Base-by-base conservation (phyloP, 1,140 invertebrate species). In the Lutraria rhynchaena region DNA sequence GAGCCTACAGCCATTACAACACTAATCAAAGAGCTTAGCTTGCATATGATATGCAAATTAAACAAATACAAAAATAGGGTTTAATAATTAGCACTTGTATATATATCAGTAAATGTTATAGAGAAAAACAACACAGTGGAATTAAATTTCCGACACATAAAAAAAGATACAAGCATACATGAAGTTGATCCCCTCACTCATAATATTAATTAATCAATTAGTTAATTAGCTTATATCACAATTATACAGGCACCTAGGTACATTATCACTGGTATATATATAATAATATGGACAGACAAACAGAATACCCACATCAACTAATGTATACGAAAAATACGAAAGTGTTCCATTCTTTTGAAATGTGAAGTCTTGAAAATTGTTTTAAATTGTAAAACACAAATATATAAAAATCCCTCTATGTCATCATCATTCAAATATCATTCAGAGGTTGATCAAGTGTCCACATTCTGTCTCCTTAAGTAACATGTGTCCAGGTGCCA, bases 161-260 rank as follows among this genome's bases (percentile, higher is more conserved):
- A 55, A 55, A 55, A 24, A 7, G 7, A 19, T n/a, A 55, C 69
- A 71, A 51, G 69, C 49, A 35, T 35, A 71, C 67, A 70, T 51
- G 51, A 31, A 71, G 49, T 71, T 55, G 53, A 35, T 55, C 33
- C 53, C 49, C 29, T 71, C 69, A 71, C 69, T 55, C 53, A 71
- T 49, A n/a, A n/a, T n/a, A n/a, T 55, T 55, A n/a, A 27, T 41
- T 15, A 41, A 41, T 41, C 37, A 41, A 41, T 41, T 41, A 41
- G n/a, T 55, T 55, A 57, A 60, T 46, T 33, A 46, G 71, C 37
- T 44, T 75, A 61, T 75, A 75, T 75, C 71, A 75, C 71, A 75
- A 31, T 19, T 49, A 60, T 60, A 61, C 71, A 75, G 71, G 71
- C 71, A 75, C 71, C 55, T 75, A 46, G 57, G 71, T 53, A 75